Percentiles rank a stretch among this genome's conserved stretches.
These are phyloP conservation scores for Apamea epomidion DNA, from an alignment of 2,888 invertebrate species.

Conservation along the genomic window DNA sequence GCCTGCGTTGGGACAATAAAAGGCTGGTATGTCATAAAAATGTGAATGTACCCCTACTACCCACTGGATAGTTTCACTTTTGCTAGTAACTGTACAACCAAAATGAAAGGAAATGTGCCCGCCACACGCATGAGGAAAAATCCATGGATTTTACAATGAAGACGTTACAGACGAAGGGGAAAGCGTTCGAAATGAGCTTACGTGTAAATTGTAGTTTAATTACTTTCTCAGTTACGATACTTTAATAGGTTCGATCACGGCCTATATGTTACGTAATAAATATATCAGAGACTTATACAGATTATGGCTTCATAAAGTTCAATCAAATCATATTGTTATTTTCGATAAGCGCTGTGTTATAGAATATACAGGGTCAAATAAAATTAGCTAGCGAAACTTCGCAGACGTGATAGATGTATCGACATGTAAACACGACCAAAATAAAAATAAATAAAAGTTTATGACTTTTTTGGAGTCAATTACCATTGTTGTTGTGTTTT, in stretches of 20 bases:
- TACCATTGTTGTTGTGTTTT: too few relatives aligned
- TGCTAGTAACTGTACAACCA: not conserved
- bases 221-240: not conserved
- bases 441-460: too few relatives aligned
- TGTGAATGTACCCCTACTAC: not conserved
- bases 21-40: not conserved
- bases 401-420: too few relatives aligned
- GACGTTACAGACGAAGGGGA: constrained; percentile 16
- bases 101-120: not conserved
- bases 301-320: not conserved
- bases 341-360: not conserved
- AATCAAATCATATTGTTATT: not conserved
- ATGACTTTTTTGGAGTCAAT: too few relatives aligned
- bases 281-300: not conserved
- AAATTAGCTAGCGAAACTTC: too few relatives aligned
- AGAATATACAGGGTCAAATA: not conserved
- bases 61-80: not conserved
- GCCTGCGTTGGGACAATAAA: too few relatives aligned
- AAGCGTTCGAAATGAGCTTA: constrained; percentile 33
- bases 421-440: too few relatives aligned
- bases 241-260: constrained; percentile 7
- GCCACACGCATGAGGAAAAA: constrained; percentile 19
- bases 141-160: constrained; percentile 19
- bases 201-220: constrained; percentile 1
- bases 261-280: not conserved